These are phyloP conservation scores for Tinamus guttatus DNA, from an alignment of 2,113 vertebrate genomes.

Conservation along the genomic window DNA sequence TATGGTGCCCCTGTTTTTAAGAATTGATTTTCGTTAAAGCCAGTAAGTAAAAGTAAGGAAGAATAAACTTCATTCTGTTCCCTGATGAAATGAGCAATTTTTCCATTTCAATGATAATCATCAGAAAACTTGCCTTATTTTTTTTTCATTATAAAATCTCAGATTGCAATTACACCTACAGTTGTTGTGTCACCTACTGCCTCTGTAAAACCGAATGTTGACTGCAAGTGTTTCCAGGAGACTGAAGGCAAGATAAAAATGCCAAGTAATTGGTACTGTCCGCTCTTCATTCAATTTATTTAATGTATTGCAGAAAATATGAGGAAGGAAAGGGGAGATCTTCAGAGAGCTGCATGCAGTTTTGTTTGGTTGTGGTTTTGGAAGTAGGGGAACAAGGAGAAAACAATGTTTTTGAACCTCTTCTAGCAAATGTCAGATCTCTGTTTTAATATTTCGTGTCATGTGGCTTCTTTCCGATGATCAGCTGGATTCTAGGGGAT, in stretches of 20 bases:
- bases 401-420: constrained; percentile 29
- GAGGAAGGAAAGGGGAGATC: constrained; percentile 36
- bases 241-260: constrained; percentile 14
- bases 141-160: neutral
- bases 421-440: constrained; percentile 44
- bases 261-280: neutral
- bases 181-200: neutral
- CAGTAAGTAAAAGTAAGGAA: neutral
- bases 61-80: neutral
- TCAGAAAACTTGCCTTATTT: neutral
- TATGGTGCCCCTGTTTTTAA: neutral
- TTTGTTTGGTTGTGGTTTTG: constrained; percentile 33
- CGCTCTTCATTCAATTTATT: neutral
- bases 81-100: neutral
- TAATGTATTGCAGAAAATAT: neutral
- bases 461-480: constrained; percentile 54
- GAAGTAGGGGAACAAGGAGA: constrained; percentile 40
- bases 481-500: constrained; percentile 53
- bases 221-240: neutral
- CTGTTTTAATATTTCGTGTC: constrained; percentile 56
- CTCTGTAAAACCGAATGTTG: neutral
- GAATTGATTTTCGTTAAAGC: neutral
- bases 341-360: constrained; percentile 47
- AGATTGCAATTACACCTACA: neutral
- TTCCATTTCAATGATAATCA: neutral